These are phyloP conservation scores for Drosophila gaucha DNA, from an alignment of 2,888 invertebrate species.

Conservation along the genomic window DNA sequence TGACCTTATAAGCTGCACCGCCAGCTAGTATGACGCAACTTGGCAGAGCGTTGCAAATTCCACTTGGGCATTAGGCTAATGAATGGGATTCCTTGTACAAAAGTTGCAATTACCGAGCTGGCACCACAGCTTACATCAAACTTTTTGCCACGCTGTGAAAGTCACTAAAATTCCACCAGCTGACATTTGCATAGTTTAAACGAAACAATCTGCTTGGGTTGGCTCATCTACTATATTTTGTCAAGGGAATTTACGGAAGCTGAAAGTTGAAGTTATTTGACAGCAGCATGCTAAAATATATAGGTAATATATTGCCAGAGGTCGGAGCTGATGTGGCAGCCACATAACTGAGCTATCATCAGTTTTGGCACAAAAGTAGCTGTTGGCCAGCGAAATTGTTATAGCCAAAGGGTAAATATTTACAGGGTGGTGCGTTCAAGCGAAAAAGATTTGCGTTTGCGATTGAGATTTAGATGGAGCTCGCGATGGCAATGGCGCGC, in stretches of 20 bases:
- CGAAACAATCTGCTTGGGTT: conserved; percentile 62
- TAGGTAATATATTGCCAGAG: conserved; percentile 41
- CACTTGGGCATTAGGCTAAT: conserved; percentile 63
- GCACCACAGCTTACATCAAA: conserved; percentile 19
- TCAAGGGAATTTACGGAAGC: conserved; percentile 49
- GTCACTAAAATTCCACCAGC: conserved; percentile 47
- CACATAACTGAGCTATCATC: conserved; percentile 40
- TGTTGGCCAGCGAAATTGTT: conserved; percentile 43
- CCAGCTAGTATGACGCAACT: conserved; percentile 36
- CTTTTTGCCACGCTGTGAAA: conserved; percentile 27
- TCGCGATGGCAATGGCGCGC: conserved; percentile 26
- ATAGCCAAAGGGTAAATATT: conserved; percentile 70
- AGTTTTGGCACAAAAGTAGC: conserved; percentile 9
- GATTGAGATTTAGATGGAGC: conserved; percentile 44
- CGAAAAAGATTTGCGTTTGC: conserved; percentile 36
- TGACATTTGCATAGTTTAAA: conserved; percentile 55
- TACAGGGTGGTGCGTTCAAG: conserved; percentile 28
- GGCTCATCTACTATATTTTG: conserved; percentile 7
- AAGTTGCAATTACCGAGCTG: conserved; percentile 15
- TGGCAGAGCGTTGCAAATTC: conserved; percentile 35
- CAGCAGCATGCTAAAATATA: conserved; percentile 57
- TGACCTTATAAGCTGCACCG: conserved; percentile 9
- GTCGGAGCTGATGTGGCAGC: conserved; percentile 31
- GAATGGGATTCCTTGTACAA: conserved; percentile 52
- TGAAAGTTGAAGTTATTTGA: conserved; percentile 71